These are phyloP conservation scores for Adineta ricciae DNA, from an alignment of 2,888 invertebrate species.

Conservation along the genomic window DNA sequence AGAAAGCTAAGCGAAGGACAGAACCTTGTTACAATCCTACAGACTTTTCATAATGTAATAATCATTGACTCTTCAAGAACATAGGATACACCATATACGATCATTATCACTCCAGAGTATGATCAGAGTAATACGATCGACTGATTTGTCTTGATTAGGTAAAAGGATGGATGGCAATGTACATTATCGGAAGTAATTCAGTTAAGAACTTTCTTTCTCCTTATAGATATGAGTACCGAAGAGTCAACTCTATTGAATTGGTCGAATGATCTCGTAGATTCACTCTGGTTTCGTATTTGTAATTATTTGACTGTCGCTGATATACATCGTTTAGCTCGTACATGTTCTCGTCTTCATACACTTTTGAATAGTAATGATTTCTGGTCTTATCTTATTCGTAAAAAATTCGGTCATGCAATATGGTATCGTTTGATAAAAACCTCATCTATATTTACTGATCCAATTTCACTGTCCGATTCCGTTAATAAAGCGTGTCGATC, in stretches of 20 bases:
- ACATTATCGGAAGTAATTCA: neutral
- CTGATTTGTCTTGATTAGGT: neutral
- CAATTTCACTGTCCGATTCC: neutral
- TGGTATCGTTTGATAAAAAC: neutral
- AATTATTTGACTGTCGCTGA: neutral
- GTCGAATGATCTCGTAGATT: neutral
- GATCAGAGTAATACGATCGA: neutral
- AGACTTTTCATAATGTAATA: neutral
- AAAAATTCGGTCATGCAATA: neutral
- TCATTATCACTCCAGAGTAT: neutral
- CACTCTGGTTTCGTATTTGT: neutral
- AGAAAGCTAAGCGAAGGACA: neutral
- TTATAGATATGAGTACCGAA: neutral
- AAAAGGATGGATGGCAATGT: neutral
- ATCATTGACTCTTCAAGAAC: neutral
- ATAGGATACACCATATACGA: neutral
- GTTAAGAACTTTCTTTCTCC: neutral
- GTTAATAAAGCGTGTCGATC: neutral
- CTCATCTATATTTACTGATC: neutral
- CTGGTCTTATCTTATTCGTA: constrained; percentile 1
- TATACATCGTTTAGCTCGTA: neutral
- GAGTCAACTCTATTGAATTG: neutral
- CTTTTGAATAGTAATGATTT: constrained; percentile 1
- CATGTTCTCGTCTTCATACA: neutral
- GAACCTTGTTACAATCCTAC: neutral